Base-by-base conservation (phyloP, 2,888 invertebrate species). In the Nineta flava region DNA sequence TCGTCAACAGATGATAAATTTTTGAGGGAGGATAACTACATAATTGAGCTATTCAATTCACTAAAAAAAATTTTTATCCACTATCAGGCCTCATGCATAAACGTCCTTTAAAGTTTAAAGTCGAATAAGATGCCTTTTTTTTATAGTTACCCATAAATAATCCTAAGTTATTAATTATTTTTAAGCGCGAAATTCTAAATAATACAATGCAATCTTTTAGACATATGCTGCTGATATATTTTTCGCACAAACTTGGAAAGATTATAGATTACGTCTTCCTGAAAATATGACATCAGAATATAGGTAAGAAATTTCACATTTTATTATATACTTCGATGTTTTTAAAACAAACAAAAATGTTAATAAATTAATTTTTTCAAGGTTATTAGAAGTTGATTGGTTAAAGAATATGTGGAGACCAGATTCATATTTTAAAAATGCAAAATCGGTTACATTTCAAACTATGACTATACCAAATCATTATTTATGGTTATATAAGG, bases 381-480 rank as follows among this genome's bases (percentile, higher is more conserved):
- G 83, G 60, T 70, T 90, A 48, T 70, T 91, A 26, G 90, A 90
- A 68, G 87, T 91, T 3, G 88, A 87, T 62, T 91, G 90, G 90
- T 66, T 90, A 57, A 90, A 90, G 61, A 85, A 87, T 62, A 88
- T 92, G 82, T 92, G 92, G 92, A 73, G 91, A 46, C 92, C 92
- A 0, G 92, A 92, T 69, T 90, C 91, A 6, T 92, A 90, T 70
- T 91, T 92, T 72, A 91, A 91, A 69, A 92, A 92, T 64, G 91
- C 91, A 46, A 92, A 92, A 68, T 86, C 87, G 0, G 92, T 92
- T 2, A 91, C 88, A 9, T 91, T 92, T 64, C 92, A 92, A 66
- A 91, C 91, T 1, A 91, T 92, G 90, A 92, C 92, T 40, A 88
- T 92, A 56, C 92, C 92, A 1, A 92, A 92, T 70, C 91, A 92